These are phyloP conservation scores for Drosophila mimica DNA, from an alignment of 2,888 invertebrate species.

Conservation along the genomic window DNA sequence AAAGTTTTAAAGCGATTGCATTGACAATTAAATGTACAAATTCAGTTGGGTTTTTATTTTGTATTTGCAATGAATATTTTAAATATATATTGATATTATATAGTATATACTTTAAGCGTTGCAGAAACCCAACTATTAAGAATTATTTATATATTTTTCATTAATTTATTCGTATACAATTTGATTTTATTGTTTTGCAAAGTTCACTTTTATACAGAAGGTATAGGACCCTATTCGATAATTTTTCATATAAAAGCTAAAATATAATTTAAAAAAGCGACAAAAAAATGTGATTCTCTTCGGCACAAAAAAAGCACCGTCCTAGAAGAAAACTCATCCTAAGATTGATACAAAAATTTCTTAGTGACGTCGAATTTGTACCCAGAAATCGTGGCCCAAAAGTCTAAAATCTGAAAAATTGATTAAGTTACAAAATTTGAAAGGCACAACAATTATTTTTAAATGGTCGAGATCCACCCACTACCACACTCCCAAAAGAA, in stretches of 20 bases:
- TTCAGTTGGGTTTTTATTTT: conserved; percentile 15
- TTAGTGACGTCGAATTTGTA: neutral
- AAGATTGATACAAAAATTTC: neutral
- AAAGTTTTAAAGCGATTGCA: conserved; percentile 27
- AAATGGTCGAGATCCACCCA: neutral
- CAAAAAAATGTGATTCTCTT: neutral
- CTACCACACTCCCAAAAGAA: neutral
- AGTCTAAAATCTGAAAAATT: neutral
- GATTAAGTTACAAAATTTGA: neutral
- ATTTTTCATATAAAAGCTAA: neutral
- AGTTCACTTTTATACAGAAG: neutral
- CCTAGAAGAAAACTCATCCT: neutral
- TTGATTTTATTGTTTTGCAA: conserved; percentile 30
- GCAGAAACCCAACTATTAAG: conserved; percentile 19
- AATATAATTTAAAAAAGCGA: neutral
- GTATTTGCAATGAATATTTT: conserved; percentile 66
- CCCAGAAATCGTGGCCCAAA: neutral
- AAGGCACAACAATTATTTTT: neutral
- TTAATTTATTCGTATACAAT: conserved; percentile 17
- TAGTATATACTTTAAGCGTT: neutral
- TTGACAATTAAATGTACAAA: conserved; percentile 14
- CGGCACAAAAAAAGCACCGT: neutral
- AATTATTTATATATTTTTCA: conserved; percentile 12
- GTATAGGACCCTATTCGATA: neutral
- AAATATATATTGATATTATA: neutral